A percentile compares a stretch with the other conserved stretches of the same genome.
These are phyloP conservation scores for Graptemys geographica DNA, from an alignment of 2,797 vertebrate species.

Conservation along the genomic window DNA sequence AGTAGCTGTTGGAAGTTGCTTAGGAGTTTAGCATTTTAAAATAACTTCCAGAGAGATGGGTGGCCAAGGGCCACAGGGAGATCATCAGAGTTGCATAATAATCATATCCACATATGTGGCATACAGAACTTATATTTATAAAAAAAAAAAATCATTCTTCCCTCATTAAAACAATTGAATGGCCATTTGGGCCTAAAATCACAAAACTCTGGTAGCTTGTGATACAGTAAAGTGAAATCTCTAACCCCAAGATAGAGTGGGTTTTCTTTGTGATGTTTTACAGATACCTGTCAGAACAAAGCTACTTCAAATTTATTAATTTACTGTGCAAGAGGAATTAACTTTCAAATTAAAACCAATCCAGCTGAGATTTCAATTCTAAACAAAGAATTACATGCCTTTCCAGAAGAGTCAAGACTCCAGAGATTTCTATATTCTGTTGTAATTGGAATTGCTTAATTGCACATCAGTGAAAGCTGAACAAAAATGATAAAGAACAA, in stretches of 20 bases:
- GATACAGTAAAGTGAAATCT: background rate
- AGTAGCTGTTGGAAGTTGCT: background rate
- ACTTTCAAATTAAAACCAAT: background rate
- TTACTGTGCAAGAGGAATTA: background rate
- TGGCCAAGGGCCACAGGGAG: background rate
- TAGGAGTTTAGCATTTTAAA: background rate
- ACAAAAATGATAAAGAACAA: slow-evolving; percentile 42
- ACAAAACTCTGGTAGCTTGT: background rate
- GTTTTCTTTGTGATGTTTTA: background rate
- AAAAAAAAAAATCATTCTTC: background rate
- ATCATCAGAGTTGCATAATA: background rate
- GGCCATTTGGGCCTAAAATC: background rate
- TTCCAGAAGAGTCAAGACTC: background rate
- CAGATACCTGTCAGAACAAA: background rate
- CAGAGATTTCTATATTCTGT: background rate
- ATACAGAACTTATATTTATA: background rate
- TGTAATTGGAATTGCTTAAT: slow-evolving; percentile 28
- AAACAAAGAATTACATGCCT: background rate
- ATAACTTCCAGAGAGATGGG: background rate
- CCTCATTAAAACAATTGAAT: background rate
- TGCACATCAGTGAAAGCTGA: background rate
- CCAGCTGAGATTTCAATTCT: background rate
- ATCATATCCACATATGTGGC: background rate
- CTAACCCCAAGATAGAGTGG: background rate
- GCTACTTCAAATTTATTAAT: background rate